Evolutionary conservation across 2,113 vertebrate species (phyloP).

Genomic region (Leiothrix lutea): DNA sequence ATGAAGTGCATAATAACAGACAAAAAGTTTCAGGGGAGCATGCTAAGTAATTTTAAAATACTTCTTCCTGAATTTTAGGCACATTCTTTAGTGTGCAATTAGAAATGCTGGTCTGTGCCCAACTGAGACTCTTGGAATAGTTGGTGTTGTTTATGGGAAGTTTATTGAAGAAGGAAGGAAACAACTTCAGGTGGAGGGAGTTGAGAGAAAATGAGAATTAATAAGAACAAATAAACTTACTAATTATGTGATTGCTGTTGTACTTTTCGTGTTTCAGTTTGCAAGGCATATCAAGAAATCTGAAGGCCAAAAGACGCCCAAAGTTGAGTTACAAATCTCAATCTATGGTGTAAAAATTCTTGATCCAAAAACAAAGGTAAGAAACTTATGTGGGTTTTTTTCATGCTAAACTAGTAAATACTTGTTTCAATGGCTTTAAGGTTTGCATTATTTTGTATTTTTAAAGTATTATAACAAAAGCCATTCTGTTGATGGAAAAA

Average conservation of each 20-base stretch:
- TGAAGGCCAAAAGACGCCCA: slow-evolving; percentile 94
- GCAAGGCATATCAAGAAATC: slow-evolving; percentile 98
- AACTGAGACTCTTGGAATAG: background rate
- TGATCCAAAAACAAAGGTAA: slow-evolving; percentile 94
- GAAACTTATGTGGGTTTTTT: background rate
- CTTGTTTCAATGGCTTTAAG: background rate
- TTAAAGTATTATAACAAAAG: background rate
- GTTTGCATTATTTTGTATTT: background rate
- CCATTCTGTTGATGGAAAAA: background rate
- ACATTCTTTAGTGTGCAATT: background rate
- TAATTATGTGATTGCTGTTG: background rate
- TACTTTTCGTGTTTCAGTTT: slow-evolving; percentile 78
- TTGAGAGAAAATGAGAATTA: background rate
- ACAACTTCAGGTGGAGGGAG: background rate
- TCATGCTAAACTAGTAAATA: background rate
- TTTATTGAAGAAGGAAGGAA: background rate
- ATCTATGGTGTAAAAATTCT: slow-evolving; percentile 98
- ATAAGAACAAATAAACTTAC: background rate
- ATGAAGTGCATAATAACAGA: background rate
- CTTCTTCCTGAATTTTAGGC: background rate
- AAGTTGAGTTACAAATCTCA: slow-evolving; percentile 96
- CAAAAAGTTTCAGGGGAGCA: background rate
- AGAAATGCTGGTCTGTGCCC: background rate
- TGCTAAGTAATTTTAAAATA: background rate
- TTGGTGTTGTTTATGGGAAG: background rate